These are phyloP conservation scores for Drosophila virilis DNA, from an alignment of 1,140 invertebrate genomes.

Conservation along the genomic window DNA sequence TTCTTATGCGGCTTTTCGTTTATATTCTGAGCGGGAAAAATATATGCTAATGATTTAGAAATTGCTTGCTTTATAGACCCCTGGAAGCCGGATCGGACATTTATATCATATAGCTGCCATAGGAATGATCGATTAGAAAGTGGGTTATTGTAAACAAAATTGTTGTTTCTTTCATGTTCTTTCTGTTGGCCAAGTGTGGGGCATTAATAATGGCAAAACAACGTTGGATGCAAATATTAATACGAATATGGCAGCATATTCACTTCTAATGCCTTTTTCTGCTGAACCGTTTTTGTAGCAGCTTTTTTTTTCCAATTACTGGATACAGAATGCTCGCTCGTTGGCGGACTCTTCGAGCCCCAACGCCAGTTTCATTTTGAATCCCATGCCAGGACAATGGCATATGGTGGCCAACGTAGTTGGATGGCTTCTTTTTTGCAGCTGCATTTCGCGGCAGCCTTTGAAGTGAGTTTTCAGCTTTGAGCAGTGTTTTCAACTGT, in stretches of 20 bases:
- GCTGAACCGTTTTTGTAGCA: neutral
- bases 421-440: constrained; percentile 18
- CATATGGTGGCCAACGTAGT: constrained; percentile 30
- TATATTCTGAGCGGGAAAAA: neutral
- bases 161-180: too few species aligned
- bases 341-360: neutral
- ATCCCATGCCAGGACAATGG: constrained; percentile 33
- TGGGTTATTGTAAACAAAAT: too few species aligned
- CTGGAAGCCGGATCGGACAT: too few species aligned
- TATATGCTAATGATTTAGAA: too few species aligned
- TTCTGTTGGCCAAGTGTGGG: too few species aligned
- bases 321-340: neutral
- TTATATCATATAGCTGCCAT: too few species aligned
- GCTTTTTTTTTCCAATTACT: constrained; percentile 4
- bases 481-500: constrained; percentile 52
- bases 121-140: too few species aligned
- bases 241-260: neutral
- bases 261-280: constrained; percentile 1
- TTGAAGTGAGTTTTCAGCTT: constrained; percentile 55
- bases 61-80: too few species aligned
- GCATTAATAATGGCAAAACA: too few species aligned
- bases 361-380: neutral
- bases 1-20: neutral
- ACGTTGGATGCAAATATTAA: neutral
- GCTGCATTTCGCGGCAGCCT: constrained; percentile 42